Evolutionary conservation across 1,140 invertebrate species (phyloP), one percentile per base, ranked within the genome.

Genomic region (Chironomus tepperi): DNA sequence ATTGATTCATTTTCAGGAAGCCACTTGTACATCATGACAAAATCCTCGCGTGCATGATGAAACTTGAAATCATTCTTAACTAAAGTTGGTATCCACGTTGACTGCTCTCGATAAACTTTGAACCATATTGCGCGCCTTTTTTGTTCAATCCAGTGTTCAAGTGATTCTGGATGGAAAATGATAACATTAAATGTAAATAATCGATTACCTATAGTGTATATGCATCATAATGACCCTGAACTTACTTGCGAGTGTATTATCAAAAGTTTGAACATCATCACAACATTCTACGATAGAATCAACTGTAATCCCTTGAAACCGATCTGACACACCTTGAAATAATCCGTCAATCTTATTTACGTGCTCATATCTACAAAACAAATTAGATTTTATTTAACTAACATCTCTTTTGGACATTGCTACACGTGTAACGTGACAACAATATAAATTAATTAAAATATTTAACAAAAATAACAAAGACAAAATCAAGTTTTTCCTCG

Each of bases 121-220:
- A 96, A 94, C 94, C 94, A 97, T 75, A 96, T 87, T 34, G 89
- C 89, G 76, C 92, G 84, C 78, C 87, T 87, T 24, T 88, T 87
- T 16, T 87, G 83, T 24, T 83, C 78, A 42, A 79, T 84, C 94
- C 94, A 96, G 77, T 86, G 83, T 65, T 85, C 79, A 67, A 96
- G 78, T 0, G 93, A 95, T 77, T 84, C 93, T 95, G 79, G 42
- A 86, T 86, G 76, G 77, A 77, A 73, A 74, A 75, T 76, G 76
- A 7, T 73, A 73, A 72, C 65, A 82, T 80, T 70, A 74, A 42
- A 75, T 75, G 9, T 73, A 47, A 18, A 76, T 77, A 57, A 64
- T 67, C 24, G 24, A 34, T 34, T 34, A 34, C 12, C 21, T 74
- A 75, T 42, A 67, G 42, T 74, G 24, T 67, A 9, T 73, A 74